A percentile compares a stretch with the other conserved stretches of the same genome.
Evolutionary conservation across 2,888 invertebrate species (phyloP).

Genomic region (Caenorhabditis macrosperma): DNA sequence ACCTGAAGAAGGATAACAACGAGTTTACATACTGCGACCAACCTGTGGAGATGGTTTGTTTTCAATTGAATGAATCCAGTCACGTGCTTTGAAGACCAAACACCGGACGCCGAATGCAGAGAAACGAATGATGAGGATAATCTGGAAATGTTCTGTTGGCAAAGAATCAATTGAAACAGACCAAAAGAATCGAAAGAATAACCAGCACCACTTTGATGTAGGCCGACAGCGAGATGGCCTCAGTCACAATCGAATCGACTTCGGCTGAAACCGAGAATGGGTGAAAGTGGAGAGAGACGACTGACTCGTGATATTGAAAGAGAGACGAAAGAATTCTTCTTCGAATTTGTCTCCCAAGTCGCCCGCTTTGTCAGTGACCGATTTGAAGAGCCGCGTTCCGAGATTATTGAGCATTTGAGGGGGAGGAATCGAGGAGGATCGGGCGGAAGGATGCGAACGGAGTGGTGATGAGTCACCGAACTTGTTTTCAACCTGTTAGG

Average conservation of each 20-base stretch:
- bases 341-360: constrained; percentile 72
- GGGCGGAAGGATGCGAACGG: neutral
- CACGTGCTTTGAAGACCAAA: constrained; percentile 63
- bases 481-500: constrained; percentile 45
- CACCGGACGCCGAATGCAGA: constrained; percentile 66
- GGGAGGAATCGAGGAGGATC: neutral
- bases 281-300: neutral
- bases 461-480: constrained; percentile 38
- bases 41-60: constrained; percentile 64
- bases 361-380: constrained; percentile 71
- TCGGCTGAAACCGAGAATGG: constrained; percentile 63
- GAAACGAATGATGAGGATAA: constrained; percentile 60
- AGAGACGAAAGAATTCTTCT: constrained; percentile 65
- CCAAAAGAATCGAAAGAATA: constrained; percentile 61
- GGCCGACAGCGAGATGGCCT: constrained; percentile 66
- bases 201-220: constrained; percentile 70
- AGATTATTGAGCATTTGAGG: constrained; percentile 67
- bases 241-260: constrained; percentile 67
- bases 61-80: constrained; percentile 65
- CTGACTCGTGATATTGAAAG: constrained; percentile 68
- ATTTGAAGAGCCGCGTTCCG: constrained; percentile 67
- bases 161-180: too few relatives aligned
- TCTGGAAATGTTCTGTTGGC: too few relatives aligned
- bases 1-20: constrained; percentile 59
- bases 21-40: neutral